Conservation (phyloP, 2,888 invertebrate genomes). For the Gortyna flavago region DNA sequence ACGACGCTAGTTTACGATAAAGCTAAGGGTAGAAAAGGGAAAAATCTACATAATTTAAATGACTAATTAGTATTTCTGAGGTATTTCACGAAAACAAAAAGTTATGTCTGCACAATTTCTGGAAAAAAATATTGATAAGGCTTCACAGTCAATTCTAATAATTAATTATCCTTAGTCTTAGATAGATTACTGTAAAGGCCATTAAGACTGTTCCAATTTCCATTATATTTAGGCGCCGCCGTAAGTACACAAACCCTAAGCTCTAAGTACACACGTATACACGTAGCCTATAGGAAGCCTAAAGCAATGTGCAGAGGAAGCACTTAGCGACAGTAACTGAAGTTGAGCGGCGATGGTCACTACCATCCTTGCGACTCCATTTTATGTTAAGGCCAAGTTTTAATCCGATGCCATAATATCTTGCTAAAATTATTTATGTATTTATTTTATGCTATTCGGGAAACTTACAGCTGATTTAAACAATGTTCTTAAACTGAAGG, state of each 20-base stretch:
- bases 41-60: background rate
- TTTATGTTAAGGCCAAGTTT: conserved; percentile 52
- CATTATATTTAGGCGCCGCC: background rate
- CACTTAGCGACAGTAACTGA: conserved; percentile 57
- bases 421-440: background rate
- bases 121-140: background rate
- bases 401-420: background rate
- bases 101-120: background rate
- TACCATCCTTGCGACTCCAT: conserved; percentile 26
- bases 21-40: no score
- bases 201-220: background rate
- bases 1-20: no score
- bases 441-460: background rate
- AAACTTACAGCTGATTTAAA: background rate
- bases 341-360: conserved; percentile 53
- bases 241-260: conserved; percentile 1
- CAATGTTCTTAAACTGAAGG: background rate
- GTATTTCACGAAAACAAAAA: background rate
- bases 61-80: background rate
- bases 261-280: background rate
- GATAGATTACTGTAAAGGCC: background rate
- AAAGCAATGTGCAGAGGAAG: conserved; percentile 39
- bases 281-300: background rate
- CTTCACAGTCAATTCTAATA: background rate
- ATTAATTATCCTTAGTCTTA: no score